phyloP scores from a whole-genome alignment of 1,140 invertebrate species.

The Sitodiplosis mosellana region DNA sequence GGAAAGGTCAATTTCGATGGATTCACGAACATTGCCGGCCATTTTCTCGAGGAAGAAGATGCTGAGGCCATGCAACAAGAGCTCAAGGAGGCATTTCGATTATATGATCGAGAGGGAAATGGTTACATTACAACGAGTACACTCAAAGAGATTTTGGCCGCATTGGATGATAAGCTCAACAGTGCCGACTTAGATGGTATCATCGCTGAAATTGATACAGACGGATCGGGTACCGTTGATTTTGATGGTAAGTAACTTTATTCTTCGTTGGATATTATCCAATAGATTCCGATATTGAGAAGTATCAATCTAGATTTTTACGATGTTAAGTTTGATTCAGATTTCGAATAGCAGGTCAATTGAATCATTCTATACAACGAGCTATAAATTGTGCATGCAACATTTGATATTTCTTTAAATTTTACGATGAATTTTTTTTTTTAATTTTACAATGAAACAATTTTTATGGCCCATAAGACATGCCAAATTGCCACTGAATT shows the following conservation, averaged over 20 bases:
- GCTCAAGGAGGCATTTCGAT: conserved; percentile 78
- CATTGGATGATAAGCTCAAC: conserved; percentile 77
- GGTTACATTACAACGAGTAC: conserved; percentile 84
- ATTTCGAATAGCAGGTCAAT: background rate
- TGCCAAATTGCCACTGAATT: too few species aligned
- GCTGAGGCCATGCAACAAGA: conserved; percentile 87
- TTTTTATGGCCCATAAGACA: too few species aligned
- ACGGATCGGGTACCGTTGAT: conserved; percentile 80
- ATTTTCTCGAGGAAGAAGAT: conserved; percentile 76
- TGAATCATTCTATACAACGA: conserved; percentile 1
- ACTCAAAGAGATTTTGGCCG: conserved; percentile 74
- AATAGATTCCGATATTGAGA: conserved; percentile 1
- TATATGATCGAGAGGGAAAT: conserved; percentile 65
- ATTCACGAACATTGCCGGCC: conserved; percentile 75
- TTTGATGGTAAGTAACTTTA: conserved; percentile 47
- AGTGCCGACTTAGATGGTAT: conserved; percentile 72
- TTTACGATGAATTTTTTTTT: too few species aligned
- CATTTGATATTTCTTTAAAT: too few species aligned
- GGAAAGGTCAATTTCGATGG: conserved; percentile 88
- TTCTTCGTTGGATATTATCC: conserved; percentile 1
- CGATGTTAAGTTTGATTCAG: conserved; percentile 2
- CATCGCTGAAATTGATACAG: conserved; percentile 84
- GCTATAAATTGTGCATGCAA: background rate
- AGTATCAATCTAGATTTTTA: conserved; percentile 1
- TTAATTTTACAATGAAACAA: too few species aligned